Evolutionary conservation across 2,888 invertebrate genomes (phyloP).

Genomic region (Lycia hirtaria): DNA sequence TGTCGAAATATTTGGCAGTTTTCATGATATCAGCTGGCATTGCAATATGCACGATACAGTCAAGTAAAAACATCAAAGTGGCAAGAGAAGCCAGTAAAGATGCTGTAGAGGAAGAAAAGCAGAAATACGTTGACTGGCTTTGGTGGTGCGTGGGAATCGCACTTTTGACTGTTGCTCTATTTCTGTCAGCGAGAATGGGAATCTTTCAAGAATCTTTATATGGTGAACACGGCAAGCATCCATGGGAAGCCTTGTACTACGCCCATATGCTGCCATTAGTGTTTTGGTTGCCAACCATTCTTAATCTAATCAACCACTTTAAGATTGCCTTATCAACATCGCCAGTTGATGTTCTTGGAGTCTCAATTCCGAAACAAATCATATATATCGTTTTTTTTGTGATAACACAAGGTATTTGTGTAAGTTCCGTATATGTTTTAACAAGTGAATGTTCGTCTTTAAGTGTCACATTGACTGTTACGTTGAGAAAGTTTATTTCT

Average conservation of each 20-base stretch:
- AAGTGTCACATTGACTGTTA: constrained; percentile 4
- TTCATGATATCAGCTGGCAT: constrained; percentile 97
- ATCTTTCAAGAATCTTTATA: constrained; percentile 96
- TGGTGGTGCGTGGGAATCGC: constrained; percentile 90
- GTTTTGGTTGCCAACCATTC: constrained; percentile 91
- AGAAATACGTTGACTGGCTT: constrained; percentile 79
- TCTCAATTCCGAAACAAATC: constrained; percentile 90
- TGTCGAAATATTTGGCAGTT: constrained; percentile 95
- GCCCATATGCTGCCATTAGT: constrained; percentile 96
- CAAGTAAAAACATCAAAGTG: constrained; percentile 89
- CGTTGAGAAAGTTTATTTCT: constrained; percentile 1
- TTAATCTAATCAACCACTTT: constrained; percentile 92
- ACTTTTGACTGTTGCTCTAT: constrained; percentile 93
- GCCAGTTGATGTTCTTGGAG: constrained; percentile 85
- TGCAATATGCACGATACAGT: constrained; percentile 94
- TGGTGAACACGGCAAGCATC: constrained; percentile 94
- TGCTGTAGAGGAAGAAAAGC: constrained; percentile 68
- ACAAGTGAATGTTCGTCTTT: constrained; percentile 88
- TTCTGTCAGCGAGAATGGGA: constrained; percentile 98
- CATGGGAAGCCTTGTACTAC: constrained; percentile 94
- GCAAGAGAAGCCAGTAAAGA: constrained; percentile 75
- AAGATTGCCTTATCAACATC: constrained; percentile 89
- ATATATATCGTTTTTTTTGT: constrained; percentile 92
- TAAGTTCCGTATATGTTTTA: constrained; percentile 96
- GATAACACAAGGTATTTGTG: constrained; percentile 96